These are phyloP conservation scores for Eumerus sabulonum DNA, from an alignment of 2,888 invertebrate species.

Conservation along the genomic window DNA sequence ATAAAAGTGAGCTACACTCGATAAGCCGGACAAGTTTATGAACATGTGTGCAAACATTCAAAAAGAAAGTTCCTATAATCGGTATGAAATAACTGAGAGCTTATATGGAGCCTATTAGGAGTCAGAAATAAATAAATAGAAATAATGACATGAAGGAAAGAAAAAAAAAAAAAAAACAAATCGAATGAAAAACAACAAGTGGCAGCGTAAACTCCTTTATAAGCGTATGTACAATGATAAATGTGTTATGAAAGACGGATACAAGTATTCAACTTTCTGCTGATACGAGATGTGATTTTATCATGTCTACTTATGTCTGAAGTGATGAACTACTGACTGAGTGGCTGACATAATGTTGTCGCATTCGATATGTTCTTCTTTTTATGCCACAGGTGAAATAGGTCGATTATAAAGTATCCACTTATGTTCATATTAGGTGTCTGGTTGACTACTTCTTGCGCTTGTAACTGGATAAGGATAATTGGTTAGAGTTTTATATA, in stretches of 20 bases:
- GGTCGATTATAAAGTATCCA: conserved; percentile 40
- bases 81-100: conserved; percentile 18
- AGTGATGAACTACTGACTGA: conserved; percentile 47
- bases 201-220: conserved; percentile 28
- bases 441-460: not conserved
- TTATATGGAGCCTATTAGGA: conserved; percentile 7
- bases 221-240: conserved; percentile 33
- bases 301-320: conserved; percentile 55
- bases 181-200: conserved; percentile 25
- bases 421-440: conserved; percentile 4
- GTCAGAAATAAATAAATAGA: not conserved
- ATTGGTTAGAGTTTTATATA: no score
- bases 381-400: conserved; percentile 26
- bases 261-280: not conserved
- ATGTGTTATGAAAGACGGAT: conserved; percentile 38
- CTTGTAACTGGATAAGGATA: no score
- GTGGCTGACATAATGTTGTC: conserved; percentile 42
- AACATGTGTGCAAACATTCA: conserved; percentile 41
- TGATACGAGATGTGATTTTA: conserved; percentile 38
- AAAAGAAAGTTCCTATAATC: conserved; percentile 57
- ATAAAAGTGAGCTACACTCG: no score
- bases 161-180: no score
- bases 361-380: conserved; percentile 2
- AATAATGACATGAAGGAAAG: no score
- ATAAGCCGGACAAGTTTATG: conserved; percentile 21